Conservation (phyloP, 2,797 vertebrate species). For the Ctenopoma multispine region DNA sequence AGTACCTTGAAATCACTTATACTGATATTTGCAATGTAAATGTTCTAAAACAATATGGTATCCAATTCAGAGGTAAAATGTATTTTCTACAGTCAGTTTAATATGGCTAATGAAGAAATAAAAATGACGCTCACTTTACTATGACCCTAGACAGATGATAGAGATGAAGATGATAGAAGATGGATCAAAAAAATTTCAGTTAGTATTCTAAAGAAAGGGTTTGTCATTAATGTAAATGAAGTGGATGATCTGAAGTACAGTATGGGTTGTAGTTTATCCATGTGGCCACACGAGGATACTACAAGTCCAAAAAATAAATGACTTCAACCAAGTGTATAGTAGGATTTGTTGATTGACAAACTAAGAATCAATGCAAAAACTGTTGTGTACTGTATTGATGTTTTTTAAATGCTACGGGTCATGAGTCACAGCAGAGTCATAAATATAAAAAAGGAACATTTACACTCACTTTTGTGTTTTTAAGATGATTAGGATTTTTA, state of each 20-base stretch:
- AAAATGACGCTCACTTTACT: slow-evolving; percentile 1
- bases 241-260: too few relatives aligned
- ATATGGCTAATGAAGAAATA: slow-evolving; percentile 2
- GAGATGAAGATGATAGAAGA: too few relatives aligned
- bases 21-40: too few relatives aligned
- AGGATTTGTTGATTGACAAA: slow-evolving; percentile 6
- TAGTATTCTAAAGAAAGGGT: neutral
- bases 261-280: slow-evolving; percentile 59
- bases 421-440: neutral
- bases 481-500: slow-evolving; percentile 36
- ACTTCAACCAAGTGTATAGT: neutral
- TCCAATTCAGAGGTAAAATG: too few relatives aligned
- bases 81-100: too few relatives aligned
- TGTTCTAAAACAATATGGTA: too few relatives aligned
- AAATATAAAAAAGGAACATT: neutral
- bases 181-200: neutral
- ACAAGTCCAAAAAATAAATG: slow-evolving; percentile 42
- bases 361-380: slow-evolving; percentile 6
- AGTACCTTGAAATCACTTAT: too few relatives aligned
- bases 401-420: neutral
- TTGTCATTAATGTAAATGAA: too few relatives aligned
- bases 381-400: too few relatives aligned
- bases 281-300: slow-evolving; percentile 72
- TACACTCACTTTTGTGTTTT: slow-evolving; percentile 12
- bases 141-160: neutral